Evolutionary conservation across 2,113 vertebrate genomes (phyloP), one percentile per base, ranked within the genome.

Genomic region (Leptobrachium ailaonicum): DNA sequence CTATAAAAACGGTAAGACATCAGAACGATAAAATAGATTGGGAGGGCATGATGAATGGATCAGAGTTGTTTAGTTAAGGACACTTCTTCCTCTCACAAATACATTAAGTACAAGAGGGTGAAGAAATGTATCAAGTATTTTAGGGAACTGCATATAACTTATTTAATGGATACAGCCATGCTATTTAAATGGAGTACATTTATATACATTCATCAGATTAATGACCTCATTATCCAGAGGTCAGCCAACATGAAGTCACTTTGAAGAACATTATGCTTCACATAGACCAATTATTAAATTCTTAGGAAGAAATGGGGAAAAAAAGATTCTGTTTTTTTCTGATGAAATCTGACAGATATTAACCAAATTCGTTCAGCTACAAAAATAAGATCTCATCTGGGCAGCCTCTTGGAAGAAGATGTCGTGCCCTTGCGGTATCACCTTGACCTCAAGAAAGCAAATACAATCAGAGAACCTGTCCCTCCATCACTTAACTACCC

Each of bases 401-500:
- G 11, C 12, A 20, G 66, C 10, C 64, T n/a, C 2, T 43, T 58
- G 3, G 10, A 67, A 74, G 81, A 53, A 82, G 81, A 82, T 44
- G 1, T 74, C 73, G 68, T 70, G 6, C 2, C 14, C 14, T 79
- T 82, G 53, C 66, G 82, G 45, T 54, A 71, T 71, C 45, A 85
- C 75, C 64, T 82, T 81, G 75, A 79, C 75, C 83, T 63, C 71
- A 43, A 79, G 50, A 83, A 60, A 82, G 63, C 53, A 74, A 74
- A 80, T 80, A 77, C 77, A 83, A 82, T 74, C 43, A 58, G 68
- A 63, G 73, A 60, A 75, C 32, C 44, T 44, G 64, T 58, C 73
- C 77, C n/a, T 79, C 43, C 73, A 41, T 47, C 53, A 32, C 4
- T 82, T 58, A 77, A 74, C 41, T 69, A 66, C 47, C 50, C 43